Percentiles rank a stretch among this genome's conserved stretches.
Conservation (phyloP, 2,888 invertebrate genomes). For the Cristatella mucedo region DNA sequence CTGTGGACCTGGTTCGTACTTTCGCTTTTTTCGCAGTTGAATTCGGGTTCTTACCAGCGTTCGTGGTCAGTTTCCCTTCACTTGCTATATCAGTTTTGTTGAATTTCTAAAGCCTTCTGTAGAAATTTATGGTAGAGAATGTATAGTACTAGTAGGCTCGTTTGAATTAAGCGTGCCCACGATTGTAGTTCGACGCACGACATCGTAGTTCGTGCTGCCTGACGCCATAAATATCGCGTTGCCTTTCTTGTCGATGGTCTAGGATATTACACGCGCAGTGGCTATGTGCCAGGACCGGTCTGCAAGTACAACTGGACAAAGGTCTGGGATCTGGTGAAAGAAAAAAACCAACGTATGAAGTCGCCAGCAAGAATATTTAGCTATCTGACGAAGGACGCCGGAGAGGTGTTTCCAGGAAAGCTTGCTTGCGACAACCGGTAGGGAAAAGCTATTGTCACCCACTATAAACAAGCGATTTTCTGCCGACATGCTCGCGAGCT, state of each 20-base stretch:
- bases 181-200: too few relatives aligned
- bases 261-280: constrained; percentile 40
- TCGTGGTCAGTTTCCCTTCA: background rate
- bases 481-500: too few relatives aligned
- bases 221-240: background rate
- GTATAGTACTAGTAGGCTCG: too few relatives aligned
- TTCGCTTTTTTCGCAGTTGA: too few relatives aligned
- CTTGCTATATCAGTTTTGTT: background rate
- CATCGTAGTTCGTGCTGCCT: too few relatives aligned
- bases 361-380: constrained; percentile 34
- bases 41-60: too few relatives aligned
- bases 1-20: constrained; percentile 38
- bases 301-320: constrained; percentile 40
- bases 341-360: constrained; percentile 19
- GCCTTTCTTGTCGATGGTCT: constrained; percentile 4
- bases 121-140: too few relatives aligned
- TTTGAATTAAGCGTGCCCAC: too few relatives aligned
- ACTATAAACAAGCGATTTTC: too few relatives aligned
- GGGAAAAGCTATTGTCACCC: too few relatives aligned
- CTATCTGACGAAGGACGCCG: constrained; percentile 37
- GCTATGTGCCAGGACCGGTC: constrained; percentile 39
- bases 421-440: constrained; percentile 28
- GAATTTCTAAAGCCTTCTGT: too few relatives aligned
- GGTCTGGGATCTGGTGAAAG: constrained; percentile 30
- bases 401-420: constrained; percentile 36